phyloP scores from a whole-genome alignment of 2,888 invertebrate species.

The Apotomis betuletana region DNA sequence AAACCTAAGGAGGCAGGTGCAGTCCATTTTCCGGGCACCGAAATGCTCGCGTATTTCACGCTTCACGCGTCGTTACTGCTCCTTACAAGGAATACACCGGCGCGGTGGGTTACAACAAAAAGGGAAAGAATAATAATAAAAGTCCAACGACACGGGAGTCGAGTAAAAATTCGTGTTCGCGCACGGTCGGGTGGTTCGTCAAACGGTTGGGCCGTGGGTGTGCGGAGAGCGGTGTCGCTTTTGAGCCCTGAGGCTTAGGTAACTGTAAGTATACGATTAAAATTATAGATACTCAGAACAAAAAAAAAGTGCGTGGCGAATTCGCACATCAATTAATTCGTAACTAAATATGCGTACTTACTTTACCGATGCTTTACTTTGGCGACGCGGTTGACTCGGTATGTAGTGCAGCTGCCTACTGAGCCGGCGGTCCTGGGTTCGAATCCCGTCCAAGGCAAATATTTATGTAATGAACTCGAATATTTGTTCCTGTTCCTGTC shows the following conservation, averaged over 20 bases:
- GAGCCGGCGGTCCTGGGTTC: too few species aligned
- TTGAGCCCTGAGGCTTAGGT: background rate
- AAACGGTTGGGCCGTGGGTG: slow-evolving; percentile 47
- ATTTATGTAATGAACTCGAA: too few species aligned
- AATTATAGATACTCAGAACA: background rate
- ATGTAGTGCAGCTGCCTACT: too few species aligned
- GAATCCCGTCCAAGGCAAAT: too few species aligned
- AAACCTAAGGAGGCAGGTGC: slow-evolving; percentile 83
- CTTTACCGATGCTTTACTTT: too few species aligned
- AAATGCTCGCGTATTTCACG: slow-evolving; percentile 81
- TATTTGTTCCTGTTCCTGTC: too few species aligned
- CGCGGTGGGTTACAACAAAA: slow-evolving; percentile 67
- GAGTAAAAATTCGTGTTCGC: slow-evolving; percentile 61
- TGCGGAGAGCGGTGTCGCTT: slow-evolving; percentile 6
- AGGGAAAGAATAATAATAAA: slow-evolving; percentile 77
- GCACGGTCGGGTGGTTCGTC: slow-evolving; percentile 53
- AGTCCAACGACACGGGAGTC: slow-evolving; percentile 69
- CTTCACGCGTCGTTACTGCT: slow-evolving; percentile 75
- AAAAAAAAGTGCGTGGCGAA: too few species aligned
- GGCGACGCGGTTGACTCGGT: too few species aligned
- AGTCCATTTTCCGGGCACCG: slow-evolving; percentile 79
- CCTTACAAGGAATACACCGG: slow-evolving; percentile 64
- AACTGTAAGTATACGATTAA: background rate
- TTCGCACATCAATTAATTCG: too few species aligned
- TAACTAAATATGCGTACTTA: too few species aligned